A percentile compares a stretch with the other conserved stretches of the same genome.
phyloP scores from a whole-genome alignment of 2,113 vertebrate species.

The Formicarius rufipectus region DNA sequence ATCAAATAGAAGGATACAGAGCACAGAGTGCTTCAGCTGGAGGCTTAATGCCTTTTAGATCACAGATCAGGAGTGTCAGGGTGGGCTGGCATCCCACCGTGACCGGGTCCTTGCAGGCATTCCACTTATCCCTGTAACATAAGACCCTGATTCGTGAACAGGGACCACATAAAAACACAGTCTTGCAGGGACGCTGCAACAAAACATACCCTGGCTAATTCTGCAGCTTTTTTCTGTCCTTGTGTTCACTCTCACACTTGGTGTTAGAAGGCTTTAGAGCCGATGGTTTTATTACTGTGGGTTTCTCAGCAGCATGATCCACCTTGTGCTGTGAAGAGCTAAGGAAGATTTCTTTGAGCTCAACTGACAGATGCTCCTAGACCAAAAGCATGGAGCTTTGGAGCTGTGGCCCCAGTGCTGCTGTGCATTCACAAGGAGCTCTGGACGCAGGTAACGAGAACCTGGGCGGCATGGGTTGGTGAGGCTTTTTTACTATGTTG shows the following conservation, averaged over 20 bases:
- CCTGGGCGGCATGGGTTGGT: neutral
- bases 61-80: neutral
- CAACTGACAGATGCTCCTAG: neutral
- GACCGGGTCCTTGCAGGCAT: neutral
- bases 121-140: neutral
- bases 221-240: neutral
- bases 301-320: neutral
- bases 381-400: neutral
- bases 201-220: neutral
- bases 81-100: neutral
- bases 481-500: neutral
- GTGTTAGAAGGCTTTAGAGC: neutral
- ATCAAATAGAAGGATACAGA: slow-evolving; percentile 26
- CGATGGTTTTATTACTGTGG: neutral
- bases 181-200: neutral
- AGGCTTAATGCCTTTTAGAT: slow-evolving; percentile 12
- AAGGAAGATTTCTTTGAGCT: neutral
- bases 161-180: neutral
- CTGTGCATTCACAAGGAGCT: slow-evolving; percentile 13
- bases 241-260: neutral
- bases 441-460: neutral
- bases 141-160: neutral
- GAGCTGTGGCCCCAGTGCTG: neutral
- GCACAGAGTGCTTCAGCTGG: neutral
- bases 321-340: neutral